A percentile compares a stretch with the other conserved stretches of the same genome.
phyloP scores from a whole-genome alignment of 2,797 vertebrate species.

The Sphaeramia orbicularis region DNA sequence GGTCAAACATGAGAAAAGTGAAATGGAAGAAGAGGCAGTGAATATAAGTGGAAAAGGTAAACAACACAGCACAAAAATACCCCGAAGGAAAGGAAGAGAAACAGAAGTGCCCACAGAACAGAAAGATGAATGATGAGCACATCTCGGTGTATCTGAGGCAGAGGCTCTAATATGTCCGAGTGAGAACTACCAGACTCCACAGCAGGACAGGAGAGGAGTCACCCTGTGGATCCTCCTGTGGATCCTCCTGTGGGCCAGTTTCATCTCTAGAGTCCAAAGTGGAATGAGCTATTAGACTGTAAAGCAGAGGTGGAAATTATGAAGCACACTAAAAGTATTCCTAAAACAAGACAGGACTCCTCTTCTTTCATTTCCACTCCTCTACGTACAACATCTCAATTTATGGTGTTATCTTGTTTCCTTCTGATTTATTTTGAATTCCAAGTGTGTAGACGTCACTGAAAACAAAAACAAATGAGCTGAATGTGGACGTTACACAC shows the following conservation, averaged over 20 bases:
- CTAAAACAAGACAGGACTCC: too few species aligned
- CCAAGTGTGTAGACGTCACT: too few species aligned
- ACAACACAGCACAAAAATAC: conserved; percentile 37
- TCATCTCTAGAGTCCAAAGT: conserved; percentile 25
- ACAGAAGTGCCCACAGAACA: conserved; percentile 21
- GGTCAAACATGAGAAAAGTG: conserved; percentile 29
- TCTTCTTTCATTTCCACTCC: too few species aligned
- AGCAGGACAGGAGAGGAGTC: conserved; percentile 29
- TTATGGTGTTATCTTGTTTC: too few species aligned
- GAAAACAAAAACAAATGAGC: too few species aligned
- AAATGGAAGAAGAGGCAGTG: conserved; percentile 42
- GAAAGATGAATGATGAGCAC: conserved; percentile 33
- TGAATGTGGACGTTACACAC: too few species aligned
- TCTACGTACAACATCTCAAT: too few species aligned
- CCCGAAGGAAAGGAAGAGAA: conserved; percentile 18
- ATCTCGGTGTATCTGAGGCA: conserved; percentile 33
- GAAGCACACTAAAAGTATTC: conserved; percentile 3
- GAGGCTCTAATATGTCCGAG: conserved; percentile 27
- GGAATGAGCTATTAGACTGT: too few species aligned
- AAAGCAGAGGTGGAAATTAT: too few species aligned
- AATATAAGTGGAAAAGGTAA: conserved; percentile 34
- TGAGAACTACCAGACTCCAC: conserved; percentile 65
- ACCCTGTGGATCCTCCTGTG: too few species aligned
- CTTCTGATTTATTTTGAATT: too few species aligned
- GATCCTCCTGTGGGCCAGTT: conserved; percentile 20